A percentile compares a stretch with the other conserved stretches of the same genome.
Conservation (phyloP, 2,113 vertebrate genomes). For the Heliornis fulica region DNA sequence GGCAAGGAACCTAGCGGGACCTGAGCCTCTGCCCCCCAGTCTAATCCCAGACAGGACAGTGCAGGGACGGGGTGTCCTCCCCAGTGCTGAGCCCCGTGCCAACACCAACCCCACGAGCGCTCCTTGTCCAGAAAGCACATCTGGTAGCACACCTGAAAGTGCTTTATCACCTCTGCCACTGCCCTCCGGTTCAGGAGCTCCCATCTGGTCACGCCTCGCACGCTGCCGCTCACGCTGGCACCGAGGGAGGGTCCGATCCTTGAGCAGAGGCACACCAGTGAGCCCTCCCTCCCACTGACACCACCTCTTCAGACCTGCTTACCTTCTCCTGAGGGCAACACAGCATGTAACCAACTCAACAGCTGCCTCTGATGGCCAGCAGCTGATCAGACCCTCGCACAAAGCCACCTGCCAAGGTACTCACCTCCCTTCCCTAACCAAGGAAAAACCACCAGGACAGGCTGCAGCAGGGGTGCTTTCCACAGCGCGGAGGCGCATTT, state of each 20-base stretch:
- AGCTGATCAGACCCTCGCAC: background rate
- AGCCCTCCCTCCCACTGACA: background rate
- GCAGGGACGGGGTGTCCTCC: background rate
- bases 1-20: background rate
- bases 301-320: background rate
- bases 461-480: background rate
- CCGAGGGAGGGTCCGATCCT: background rate
- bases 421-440: background rate
- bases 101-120: background rate
- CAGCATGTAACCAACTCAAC: rapidly evolving
- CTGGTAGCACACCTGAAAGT: background rate
- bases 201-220: background rate
- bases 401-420: background rate
- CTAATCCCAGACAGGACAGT: background rate
- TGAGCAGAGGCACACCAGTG: background rate
- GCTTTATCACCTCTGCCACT: background rate
- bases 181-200: background rate
- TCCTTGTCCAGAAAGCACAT: background rate
- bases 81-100: background rate
- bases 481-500: background rate
- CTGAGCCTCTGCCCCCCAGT: too few species aligned
- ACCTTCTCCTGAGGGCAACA: background rate
- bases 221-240: background rate
- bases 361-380: background rate
- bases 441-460: background rate